phyloP scores from a whole-genome alignment of 2,888 invertebrate genomes.

The Cheilosia variabilis region DNA sequence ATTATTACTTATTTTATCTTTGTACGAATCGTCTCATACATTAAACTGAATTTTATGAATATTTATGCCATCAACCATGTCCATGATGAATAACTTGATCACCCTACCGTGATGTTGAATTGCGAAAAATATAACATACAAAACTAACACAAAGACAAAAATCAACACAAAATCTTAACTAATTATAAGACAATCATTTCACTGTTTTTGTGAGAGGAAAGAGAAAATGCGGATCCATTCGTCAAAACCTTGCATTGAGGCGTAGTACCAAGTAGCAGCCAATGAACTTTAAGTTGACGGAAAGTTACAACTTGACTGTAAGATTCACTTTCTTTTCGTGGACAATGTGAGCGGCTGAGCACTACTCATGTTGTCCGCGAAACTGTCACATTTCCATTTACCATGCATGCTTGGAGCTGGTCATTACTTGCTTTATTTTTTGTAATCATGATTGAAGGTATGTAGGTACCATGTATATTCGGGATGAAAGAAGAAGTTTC shows the following conservation, averaged over 20 bases:
- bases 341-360: constrained; percentile 24
- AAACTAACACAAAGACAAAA: constrained; percentile 22
- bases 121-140: constrained; percentile 59
- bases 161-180: constrained; percentile 54
- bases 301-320: constrained; percentile 37
- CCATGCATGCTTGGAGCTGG: constrained; percentile 31
- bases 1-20: constrained; percentile 10
- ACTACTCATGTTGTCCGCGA: neutral
- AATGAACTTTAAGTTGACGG: constrained; percentile 60
- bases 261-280: constrained; percentile 46
- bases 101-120: constrained; percentile 66
- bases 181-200: constrained; percentile 54
- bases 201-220: constrained; percentile 46
- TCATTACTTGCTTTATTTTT: constrained; percentile 31
- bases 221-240: constrained; percentile 66
- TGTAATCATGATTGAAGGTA: constrained; percentile 14
- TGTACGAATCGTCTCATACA: neutral
- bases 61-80: constrained; percentile 66
- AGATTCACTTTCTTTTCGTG: constrained; percentile 66
- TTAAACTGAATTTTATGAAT: constrained; percentile 45
- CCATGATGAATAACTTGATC: constrained; percentile 63
- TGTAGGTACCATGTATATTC: neutral
- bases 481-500: constrained; percentile 35
- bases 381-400: constrained; percentile 37
- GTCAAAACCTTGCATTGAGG: constrained; percentile 43